Percentiles rank a stretch among this genome's conserved stretches.
phyloP scores from a whole-genome alignment of 2,888 invertebrate species.

The Athrips mouffetella region DNA sequence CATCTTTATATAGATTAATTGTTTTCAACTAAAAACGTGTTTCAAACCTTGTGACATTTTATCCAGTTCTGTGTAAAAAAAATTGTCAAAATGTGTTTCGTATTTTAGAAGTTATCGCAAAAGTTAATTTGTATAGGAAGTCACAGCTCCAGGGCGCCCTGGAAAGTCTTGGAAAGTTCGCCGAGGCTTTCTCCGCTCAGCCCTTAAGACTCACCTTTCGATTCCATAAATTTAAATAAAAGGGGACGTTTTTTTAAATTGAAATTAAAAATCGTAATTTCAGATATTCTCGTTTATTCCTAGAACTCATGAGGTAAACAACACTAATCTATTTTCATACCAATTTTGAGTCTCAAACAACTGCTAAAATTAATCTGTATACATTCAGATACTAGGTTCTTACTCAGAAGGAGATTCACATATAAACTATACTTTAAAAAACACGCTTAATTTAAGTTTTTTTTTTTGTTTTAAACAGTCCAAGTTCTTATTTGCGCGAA shows the following conservation, averaged over 20 bases:
- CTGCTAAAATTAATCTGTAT: constrained; percentile 6
- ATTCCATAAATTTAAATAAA: constrained; percentile 24
- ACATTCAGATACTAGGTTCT: constrained; percentile 14
- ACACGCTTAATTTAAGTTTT: constrained; percentile 31
- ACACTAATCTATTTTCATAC: constrained; percentile 68
- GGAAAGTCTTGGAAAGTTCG: too few species aligned
- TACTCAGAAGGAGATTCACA: constrained; percentile 5
- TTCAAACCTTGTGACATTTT: too few species aligned
- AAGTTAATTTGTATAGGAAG: too few species aligned
- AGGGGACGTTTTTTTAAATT: constrained; percentile 38
- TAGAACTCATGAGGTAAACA: constrained; percentile 78
- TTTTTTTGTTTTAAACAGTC: constrained; percentile 55
- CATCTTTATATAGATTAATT: too few species aligned
- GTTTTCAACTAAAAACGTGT: too few species aligned
- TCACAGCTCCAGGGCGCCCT: too few species aligned
- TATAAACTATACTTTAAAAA: constrained; percentile 33
- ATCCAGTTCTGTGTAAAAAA: too few species aligned
- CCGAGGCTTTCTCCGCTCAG: too few species aligned
- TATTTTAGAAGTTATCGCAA: too few species aligned
- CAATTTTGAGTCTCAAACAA: constrained; percentile 56
- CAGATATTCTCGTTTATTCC: constrained; percentile 73
- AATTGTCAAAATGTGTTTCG: too few species aligned
- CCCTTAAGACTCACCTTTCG: too few species aligned
- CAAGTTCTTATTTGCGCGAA: constrained; percentile 44
- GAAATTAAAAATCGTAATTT: too few species aligned